Conservation (phyloP, 2,113 vertebrate genomes). For the Theristicus caerulescens region DNA sequence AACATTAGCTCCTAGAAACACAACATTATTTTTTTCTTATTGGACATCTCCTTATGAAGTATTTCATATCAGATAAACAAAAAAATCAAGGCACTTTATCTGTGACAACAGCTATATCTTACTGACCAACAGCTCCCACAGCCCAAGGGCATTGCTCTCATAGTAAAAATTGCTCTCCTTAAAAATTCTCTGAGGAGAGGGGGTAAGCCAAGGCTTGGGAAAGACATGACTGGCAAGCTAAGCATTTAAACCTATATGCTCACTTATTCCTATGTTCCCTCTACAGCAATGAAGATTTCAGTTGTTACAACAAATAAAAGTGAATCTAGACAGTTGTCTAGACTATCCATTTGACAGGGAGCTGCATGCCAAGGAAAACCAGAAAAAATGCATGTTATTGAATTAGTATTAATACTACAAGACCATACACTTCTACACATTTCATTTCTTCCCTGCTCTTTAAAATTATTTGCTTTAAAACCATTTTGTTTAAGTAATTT, state of each 20-base stretch:
- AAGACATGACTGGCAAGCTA: neutral
- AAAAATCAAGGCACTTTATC: neutral
- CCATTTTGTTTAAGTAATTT: neutral
- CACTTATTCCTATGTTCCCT: neutral
- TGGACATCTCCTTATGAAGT: neutral
- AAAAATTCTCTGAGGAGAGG: neutral
- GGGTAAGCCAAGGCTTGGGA: neutral
- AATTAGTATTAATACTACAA: neutral
- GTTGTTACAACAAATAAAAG: neutral
- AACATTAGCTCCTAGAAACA: conserved; percentile 89
- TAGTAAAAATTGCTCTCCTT: neutral
- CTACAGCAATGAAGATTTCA: neutral
- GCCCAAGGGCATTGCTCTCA: neutral
- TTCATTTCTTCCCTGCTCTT: neutral
- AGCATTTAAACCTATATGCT: neutral
- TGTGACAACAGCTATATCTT: neutral
- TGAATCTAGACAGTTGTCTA: neutral
- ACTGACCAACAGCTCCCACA: neutral
- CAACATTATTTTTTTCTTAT: neutral
- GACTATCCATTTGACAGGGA: neutral
- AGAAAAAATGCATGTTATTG: neutral
- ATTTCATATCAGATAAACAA: neutral
- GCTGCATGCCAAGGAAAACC: neutral
- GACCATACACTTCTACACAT: neutral
- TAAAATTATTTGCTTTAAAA: neutral